Conservation (phyloP, 1,140 invertebrate species). For the Nasonia giraulti region DNA sequence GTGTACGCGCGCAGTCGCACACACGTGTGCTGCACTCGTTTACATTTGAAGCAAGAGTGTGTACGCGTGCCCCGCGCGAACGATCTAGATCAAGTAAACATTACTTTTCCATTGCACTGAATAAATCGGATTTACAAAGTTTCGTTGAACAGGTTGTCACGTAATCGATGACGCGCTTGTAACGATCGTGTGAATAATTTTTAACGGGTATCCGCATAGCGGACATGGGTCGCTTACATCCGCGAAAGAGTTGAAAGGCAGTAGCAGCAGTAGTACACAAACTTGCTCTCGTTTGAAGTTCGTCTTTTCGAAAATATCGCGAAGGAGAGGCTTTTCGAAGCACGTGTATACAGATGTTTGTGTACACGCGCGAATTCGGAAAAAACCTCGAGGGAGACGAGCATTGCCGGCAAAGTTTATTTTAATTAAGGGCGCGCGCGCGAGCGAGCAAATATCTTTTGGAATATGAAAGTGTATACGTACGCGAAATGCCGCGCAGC, state of each 20-base stretch:
- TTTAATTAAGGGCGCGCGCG: neutral
- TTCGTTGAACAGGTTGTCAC: too few relatives aligned
- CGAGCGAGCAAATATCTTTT: neutral
- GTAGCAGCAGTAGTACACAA: too few relatives aligned
- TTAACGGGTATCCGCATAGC: too few relatives aligned
- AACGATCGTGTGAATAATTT: too few relatives aligned
- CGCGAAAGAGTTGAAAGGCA: too few relatives aligned
- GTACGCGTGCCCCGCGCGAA: neutral
- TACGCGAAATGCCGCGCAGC: neutral
- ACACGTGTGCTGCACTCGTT: neutral
- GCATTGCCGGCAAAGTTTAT: neutral
- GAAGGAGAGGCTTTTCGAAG: neutral
- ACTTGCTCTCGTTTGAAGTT: neutral
- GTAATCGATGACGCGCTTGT: too few relatives aligned
- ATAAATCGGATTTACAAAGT: too few relatives aligned
- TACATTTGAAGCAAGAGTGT: slow-evolving; percentile 9
- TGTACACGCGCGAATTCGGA: neutral
- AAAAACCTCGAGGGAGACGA: neutral
- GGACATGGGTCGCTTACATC: too few relatives aligned
- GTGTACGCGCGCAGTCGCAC: slow-evolving; percentile 23
- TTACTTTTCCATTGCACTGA: neutral
- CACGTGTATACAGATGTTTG: neutral
- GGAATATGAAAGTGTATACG: neutral
- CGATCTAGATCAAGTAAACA: slow-evolving; percentile 38
- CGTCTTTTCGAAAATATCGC: neutral